Percentiles rank a stretch among this genome's conserved stretches.
Conservation (phyloP, 2,888 invertebrate species). For the Crepidodera aurea region DNA sequence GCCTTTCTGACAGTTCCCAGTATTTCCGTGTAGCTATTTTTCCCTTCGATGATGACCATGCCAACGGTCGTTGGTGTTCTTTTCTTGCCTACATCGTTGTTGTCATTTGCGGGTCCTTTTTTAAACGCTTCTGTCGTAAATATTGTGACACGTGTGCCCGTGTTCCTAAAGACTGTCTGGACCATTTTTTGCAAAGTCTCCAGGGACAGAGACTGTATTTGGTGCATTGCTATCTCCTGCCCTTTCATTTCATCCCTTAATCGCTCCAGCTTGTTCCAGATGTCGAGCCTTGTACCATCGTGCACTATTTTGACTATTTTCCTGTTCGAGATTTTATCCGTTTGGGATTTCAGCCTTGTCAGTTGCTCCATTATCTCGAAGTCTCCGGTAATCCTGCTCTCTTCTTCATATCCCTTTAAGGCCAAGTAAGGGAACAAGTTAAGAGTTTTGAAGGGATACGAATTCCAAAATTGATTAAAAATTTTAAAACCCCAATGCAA, state of each 20-base stretch:
- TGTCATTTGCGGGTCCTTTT: not conserved
- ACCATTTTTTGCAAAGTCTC: not conserved
- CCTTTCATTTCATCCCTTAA: not conserved
- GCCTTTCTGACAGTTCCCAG: not conserved
- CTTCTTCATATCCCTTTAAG: too few relatives aligned
- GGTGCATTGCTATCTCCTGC: not conserved
- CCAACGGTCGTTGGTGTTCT: not conserved
- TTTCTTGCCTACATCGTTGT: not conserved
- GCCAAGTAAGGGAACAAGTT: too few relatives aligned
- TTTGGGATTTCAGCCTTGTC: not conserved
- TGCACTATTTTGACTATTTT: constrained; percentile 1
- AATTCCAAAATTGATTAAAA: too few relatives aligned
- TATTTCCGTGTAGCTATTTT: not conserved
- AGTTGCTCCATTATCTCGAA: not conserved
- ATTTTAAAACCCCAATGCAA: too few relatives aligned
- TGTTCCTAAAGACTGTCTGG: not conserved
- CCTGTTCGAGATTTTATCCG: not conserved
- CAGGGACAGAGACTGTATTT: not conserved
- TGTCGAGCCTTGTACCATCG: not conserved
- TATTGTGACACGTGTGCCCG: not conserved
- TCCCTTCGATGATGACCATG: constrained; percentile 3
- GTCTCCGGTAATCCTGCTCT: too few relatives aligned
- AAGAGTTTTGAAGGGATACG: too few relatives aligned
- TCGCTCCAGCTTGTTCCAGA: not conserved
- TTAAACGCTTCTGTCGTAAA: too few relatives aligned